Percentiles rank a stretch among this genome's conserved stretches.
Conservation (phyloP, 2,797 vertebrate genomes). For the Agapornis canus region DNA sequence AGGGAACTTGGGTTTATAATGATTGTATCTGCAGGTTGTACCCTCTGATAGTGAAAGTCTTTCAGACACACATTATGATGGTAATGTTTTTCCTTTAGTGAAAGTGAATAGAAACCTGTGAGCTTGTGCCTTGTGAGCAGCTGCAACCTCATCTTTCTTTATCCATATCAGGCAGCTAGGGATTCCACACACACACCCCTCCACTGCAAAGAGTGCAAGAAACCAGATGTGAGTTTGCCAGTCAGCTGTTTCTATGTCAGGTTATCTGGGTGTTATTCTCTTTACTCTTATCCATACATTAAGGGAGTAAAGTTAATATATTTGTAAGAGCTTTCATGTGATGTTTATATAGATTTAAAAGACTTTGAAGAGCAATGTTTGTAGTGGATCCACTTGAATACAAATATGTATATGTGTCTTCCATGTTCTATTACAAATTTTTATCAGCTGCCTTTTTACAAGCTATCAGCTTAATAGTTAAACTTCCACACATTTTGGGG, state of each 20-base stretch:
- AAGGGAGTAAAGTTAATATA: background rate
- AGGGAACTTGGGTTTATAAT: background rate
- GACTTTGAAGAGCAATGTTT: background rate
- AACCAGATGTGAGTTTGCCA: background rate
- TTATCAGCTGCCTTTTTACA: slow-evolving; percentile 5
- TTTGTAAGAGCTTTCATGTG: background rate
- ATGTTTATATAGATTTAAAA: background rate
- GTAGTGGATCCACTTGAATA: background rate
- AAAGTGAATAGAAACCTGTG: background rate
- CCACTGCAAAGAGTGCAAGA: background rate
- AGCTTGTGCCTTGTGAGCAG: background rate
- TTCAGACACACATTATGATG: background rate
- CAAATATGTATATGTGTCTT: background rate
- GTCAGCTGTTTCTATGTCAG: background rate
- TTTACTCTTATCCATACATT: background rate
- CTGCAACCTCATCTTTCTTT: background rate
- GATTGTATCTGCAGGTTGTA: background rate
- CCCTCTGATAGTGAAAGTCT: background rate
- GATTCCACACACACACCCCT: rapidly evolving
- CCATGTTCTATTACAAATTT: background rate
- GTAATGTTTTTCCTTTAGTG: background rate
- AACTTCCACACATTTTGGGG: background rate
- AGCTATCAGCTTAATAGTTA: background rate
- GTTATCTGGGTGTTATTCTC: background rate
- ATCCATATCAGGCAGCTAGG: background rate